These are phyloP conservation scores for Heteromormyrus szaboi DNA, from an alignment of 2,797 vertebrate genomes.

Conservation along the genomic window DNA sequence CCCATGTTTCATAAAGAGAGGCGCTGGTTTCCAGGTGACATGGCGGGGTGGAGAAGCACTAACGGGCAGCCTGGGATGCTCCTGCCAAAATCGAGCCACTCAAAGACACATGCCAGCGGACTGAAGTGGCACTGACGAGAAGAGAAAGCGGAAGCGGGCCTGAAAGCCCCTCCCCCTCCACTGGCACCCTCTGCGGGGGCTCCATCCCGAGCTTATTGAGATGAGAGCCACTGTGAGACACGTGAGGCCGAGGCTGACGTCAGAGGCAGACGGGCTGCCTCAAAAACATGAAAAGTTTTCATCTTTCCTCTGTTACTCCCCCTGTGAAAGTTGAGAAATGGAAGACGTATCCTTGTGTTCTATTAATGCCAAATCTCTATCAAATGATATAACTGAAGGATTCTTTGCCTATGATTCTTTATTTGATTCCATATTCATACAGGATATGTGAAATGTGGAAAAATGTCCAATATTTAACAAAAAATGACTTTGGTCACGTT, in stretches of 20 bases:
- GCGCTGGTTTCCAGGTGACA: neutral
- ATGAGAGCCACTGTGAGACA: neutral
- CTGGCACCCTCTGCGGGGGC: neutral
- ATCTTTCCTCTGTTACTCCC: neutral
- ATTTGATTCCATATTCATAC: neutral
- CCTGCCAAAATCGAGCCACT: neutral
- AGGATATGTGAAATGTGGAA: neutral
- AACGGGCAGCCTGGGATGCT: neutral
- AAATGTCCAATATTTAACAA: neutral
- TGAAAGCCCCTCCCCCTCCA: neutral
- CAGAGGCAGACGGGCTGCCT: slow-evolving; percentile 8
- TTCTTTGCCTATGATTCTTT: neutral
- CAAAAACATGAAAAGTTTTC: slow-evolving; percentile 14
- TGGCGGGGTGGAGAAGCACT: neutral
- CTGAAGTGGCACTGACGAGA: neutral
- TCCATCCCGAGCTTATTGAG: neutral
- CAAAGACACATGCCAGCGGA: neutral
- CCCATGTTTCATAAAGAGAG: neutral
- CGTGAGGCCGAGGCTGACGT: slow-evolving; percentile 10
- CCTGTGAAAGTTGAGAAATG: neutral
- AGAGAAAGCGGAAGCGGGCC: neutral
- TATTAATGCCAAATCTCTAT: neutral
- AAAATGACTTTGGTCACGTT: neutral
- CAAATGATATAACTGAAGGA: neutral
- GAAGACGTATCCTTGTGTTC: neutral